Conservation (phyloP, 2,797 vertebrate species). For the Mionectes olivaceus region DNA sequence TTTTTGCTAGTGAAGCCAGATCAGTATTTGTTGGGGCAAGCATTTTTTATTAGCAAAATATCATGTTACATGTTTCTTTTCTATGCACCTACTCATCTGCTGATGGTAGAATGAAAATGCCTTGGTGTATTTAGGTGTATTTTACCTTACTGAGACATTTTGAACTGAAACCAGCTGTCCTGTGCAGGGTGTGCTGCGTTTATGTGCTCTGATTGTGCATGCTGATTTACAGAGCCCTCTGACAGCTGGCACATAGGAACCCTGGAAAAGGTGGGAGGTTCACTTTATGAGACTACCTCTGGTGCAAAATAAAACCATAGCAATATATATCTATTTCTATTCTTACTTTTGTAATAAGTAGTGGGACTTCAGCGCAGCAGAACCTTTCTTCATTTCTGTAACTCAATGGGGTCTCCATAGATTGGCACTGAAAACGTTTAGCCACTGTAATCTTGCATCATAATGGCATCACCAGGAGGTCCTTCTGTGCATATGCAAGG, state of each 20-base stretch:
- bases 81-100: background rate
- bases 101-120: background rate
- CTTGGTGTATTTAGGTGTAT: background rate
- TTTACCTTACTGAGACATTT: background rate
- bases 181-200: background rate
- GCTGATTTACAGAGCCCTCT: background rate
- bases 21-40: background rate
- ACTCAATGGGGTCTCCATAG: background rate
- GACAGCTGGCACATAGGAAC: background rate
- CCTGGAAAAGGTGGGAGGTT: background rate
- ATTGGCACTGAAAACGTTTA: slow-evolving; percentile 27
- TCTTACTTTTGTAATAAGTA: background rate
- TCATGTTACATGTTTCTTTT: background rate
- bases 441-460: slow-evolving; percentile 9
- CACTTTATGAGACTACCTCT: background rate
- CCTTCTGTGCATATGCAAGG: slow-evolving; percentile 50
- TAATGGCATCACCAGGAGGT: slow-evolving; percentile 59
- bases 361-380: background rate
- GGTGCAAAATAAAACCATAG: background rate
- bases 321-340: background rate
- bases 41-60: background rate
- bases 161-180: background rate
- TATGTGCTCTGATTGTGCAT: background rate
- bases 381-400: slow-evolving; percentile 37
- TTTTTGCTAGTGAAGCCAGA: background rate